These are phyloP conservation scores for Hoplias malabaricus DNA, from an alignment of 2,113 vertebrate genomes.

Conservation along the genomic window DNA sequence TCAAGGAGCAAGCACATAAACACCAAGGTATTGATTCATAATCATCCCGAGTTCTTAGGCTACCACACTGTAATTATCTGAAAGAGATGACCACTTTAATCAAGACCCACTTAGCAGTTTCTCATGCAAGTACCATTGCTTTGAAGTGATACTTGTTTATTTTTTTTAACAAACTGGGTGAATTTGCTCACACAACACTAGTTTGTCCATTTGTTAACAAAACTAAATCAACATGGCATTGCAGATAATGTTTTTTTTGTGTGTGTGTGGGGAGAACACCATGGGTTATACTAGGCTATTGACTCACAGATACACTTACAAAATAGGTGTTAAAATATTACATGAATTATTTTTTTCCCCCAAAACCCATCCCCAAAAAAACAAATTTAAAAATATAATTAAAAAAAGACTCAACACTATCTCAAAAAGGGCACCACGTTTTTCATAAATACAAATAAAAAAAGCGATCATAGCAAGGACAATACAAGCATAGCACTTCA, in stretches of 20 bases:
- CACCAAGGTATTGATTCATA: neutral
- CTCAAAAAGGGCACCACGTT: constrained; percentile 39
- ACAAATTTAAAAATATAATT: constrained; percentile 28
- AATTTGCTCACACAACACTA: constrained; percentile 47
- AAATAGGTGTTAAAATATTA: constrained; percentile 28
- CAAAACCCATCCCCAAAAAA: neutral
- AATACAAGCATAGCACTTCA: constrained; percentile 57
- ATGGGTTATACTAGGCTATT: constrained; percentile 29
- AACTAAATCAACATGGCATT: constrained; percentile 28
- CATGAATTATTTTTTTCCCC: constrained; percentile 18
- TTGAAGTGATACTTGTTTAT: constrained; percentile 48
- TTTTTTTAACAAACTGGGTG: constrained; percentile 42
- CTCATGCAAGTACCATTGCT: constrained; percentile 24
- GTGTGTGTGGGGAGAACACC: constrained; percentile 33
- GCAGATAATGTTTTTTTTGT: constrained; percentile 30
- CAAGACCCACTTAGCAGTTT: neutral
- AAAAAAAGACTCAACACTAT: constrained; percentile 40
- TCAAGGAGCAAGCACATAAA: neutral
- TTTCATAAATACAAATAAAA: constrained; percentile 56
- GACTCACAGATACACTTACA: constrained; percentile 40
- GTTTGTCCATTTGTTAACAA: constrained; percentile 17
- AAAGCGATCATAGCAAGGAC: constrained; percentile 49
- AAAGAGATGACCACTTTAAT: neutral
- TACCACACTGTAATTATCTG: neutral
- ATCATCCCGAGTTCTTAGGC: neutral